phyloP scores from a whole-genome alignment of 2,888 invertebrate genomes.

The Xestia ashworthii region DNA sequence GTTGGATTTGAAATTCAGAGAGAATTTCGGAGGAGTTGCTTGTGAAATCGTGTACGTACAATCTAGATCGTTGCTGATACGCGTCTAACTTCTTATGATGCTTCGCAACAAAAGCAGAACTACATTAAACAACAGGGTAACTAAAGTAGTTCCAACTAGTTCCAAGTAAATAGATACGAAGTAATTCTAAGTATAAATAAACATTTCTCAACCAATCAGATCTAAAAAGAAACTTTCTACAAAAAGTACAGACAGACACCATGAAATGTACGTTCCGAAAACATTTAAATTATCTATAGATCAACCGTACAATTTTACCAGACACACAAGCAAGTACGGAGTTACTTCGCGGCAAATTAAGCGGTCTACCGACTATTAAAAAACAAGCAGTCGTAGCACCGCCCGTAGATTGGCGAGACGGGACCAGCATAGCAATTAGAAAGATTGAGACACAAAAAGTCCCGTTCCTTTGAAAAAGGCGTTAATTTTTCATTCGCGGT shows the following conservation, averaged over 20 bases:
- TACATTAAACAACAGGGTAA: constrained; percentile 7
- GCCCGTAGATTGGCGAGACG: constrained; percentile 64
- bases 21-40: constrained; percentile 55
- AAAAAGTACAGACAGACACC: constrained; percentile 12
- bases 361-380: constrained; percentile 68
- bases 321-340: constrained; percentile 37
- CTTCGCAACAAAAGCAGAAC: constrained; percentile 19
- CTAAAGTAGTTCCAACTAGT: constrained; percentile 18
- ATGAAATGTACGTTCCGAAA: constrained; percentile 48
- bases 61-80: constrained; percentile 48
- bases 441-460: constrained; percentile 73
- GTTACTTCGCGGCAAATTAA: constrained; percentile 69
- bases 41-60: constrained; percentile 40
- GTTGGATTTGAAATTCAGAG: constrained; percentile 53
- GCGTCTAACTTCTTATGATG: constrained; percentile 47
- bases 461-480: constrained; percentile 67
- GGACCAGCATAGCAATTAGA: constrained; percentile 71
- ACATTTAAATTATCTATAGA: constrained; percentile 52
- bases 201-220: constrained; percentile 12
- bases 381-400: constrained; percentile 61
- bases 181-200: constrained; percentile 4
- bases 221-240: constrained; percentile 36
- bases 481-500: constrained; percentile 75
- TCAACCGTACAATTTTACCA: constrained; percentile 50
- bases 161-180: background rate